A percentile compares a stretch with the other conserved stretches of the same genome.
phyloP scores from a whole-genome alignment of 2,797 vertebrate species.

The Tympanoctomys barrerae region DNA sequence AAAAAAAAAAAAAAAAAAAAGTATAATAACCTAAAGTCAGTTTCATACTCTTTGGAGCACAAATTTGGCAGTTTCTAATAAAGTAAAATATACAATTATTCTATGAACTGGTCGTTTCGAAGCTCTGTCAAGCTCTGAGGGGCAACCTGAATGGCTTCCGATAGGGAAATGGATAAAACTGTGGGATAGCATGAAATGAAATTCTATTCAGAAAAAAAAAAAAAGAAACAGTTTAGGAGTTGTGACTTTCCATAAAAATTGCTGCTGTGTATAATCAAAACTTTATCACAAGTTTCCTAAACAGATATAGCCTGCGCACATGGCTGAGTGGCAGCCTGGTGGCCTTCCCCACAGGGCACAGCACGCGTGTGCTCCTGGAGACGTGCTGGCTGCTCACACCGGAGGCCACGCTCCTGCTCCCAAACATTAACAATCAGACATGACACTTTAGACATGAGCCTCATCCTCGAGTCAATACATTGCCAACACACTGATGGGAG shows the following conservation, averaged over 20 bases:
- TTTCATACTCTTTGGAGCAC: not conserved
- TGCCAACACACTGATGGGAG: not conserved
- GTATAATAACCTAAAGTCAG: not conserved
- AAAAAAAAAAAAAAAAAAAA: too few relatives aligned
- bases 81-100: not conserved
- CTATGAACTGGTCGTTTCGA: not conserved
- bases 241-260: not conserved
- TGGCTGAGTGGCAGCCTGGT: not conserved
- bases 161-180: not conserved
- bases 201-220: not conserved
- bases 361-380: accelerated
- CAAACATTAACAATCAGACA: not conserved
- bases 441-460: not conserved
- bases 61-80: not conserved
- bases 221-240: not conserved
- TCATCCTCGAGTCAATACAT: slow-evolving; percentile 2
- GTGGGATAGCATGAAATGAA: not conserved
- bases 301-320: not conserved
- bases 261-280: not conserved
- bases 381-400: not conserved
- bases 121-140: not conserved
- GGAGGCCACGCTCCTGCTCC: not conserved
- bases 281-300: not conserved
- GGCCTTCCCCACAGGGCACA: too few relatives aligned
- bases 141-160: not conserved